Evolutionary conservation across 2,888 invertebrate species (phyloP), one percentile per base, ranked within the genome.

Genomic region (Volucella inanis): DNA sequence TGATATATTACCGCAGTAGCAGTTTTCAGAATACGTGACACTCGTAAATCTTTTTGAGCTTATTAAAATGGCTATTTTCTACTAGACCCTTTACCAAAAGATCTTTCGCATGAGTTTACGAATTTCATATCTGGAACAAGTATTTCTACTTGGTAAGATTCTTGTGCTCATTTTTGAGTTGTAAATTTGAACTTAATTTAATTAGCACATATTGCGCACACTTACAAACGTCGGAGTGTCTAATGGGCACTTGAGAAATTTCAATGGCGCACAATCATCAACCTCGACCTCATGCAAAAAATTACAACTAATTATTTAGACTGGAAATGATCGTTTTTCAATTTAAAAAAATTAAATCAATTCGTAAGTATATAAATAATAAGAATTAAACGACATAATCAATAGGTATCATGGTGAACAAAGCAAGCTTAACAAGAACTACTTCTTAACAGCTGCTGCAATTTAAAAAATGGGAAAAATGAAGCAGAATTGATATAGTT

Each of bases 1-100:
- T 76, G 81, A 81, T 76, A 59, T 76, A 70, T 70, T 45, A 65
- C 57, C 15, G 64, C 64, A 41, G 31, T 55, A 68, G 54, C 57
- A 47, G 41, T 57, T 62, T 52, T 64, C 31, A 38, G 50, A 70
- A 64, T 62, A 52, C 81, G 81, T 81, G 81, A 76, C 45, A 45
- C 57, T 41, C 47, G 70, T 68, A 64, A 81, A 81, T 70, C 50
- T 10, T 10, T 38, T 39, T 12, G 10, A 70, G 49, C 57, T 71
- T 71, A 50, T 71, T 61, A 41, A 41, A 12, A 50, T 14, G 61
- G 15, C 41, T 65, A 14, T 12, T 47, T 52, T 14, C 22, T 9
- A 45, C 43, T 54, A 41, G 45, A n/a, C 10, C 38, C 45, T 22
- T 31, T 31, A 31, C 52, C 1, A 18, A n/a, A 18, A 22, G 8